phyloP scores from a whole-genome alignment of 1,140 invertebrate genomes.

The Tyrophagus putrescentiae region DNA sequence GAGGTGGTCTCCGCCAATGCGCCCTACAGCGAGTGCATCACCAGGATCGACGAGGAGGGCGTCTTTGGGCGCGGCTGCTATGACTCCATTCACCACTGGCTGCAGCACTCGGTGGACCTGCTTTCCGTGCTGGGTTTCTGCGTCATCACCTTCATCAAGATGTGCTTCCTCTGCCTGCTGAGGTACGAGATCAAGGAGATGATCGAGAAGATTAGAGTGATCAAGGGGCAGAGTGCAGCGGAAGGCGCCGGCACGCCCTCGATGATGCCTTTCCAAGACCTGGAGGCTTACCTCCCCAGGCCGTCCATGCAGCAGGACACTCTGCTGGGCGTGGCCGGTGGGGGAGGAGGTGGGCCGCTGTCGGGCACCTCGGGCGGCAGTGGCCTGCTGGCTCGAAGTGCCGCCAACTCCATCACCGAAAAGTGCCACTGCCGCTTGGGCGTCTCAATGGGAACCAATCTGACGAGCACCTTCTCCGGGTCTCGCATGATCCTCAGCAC shows the following conservation, averaged over 20 bases:
- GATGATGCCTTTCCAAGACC: constrained; percentile 28
- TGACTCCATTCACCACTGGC: constrained; percentile 50
- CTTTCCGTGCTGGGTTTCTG: constrained; percentile 72
- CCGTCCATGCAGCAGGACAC: constrained; percentile 22
- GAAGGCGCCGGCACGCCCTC: constrained; percentile 31
- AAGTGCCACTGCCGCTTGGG: constrained; percentile 10
- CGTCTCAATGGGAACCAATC: background rate
- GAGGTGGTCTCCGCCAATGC: background rate
- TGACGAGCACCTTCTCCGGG: constrained; percentile 1
- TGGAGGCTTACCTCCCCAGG: constrained; percentile 29
- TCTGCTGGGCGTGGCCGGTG: constrained; percentile 7
- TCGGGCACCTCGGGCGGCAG: background rate
- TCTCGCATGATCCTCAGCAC: constrained; percentile 6
- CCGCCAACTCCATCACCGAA: background rate
- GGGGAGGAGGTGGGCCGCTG: constrained; percentile 14
- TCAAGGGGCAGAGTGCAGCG: constrained; percentile 31
- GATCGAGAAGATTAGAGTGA: constrained; percentile 66
- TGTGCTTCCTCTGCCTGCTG: constrained; percentile 73
- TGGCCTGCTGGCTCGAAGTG: background rate
- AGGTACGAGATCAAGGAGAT: constrained; percentile 67
- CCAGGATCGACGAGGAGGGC: background rate
- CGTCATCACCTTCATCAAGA: constrained; percentile 71
- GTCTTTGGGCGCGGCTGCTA: constrained; percentile 44
- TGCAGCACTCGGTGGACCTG: constrained; percentile 57
- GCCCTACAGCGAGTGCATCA: background rate